A percentile compares a stretch with the other conserved stretches of the same genome.
These are phyloP conservation scores for Xanthia togata DNA, from an alignment of 2,888 invertebrate species.

Conservation along the genomic window DNA sequence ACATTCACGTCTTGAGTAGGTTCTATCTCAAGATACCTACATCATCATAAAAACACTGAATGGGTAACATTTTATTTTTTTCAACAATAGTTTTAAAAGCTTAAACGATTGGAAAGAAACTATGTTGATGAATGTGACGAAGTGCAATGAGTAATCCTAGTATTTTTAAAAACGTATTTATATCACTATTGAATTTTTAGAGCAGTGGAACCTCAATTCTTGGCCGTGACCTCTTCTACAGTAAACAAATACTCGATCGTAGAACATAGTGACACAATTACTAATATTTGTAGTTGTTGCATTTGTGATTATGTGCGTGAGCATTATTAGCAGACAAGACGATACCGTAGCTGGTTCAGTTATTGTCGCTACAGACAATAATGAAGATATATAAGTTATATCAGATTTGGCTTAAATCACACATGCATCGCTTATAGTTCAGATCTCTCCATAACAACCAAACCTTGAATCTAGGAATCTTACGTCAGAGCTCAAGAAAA, in stretches of 20 bases:
- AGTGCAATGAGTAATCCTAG: not conserved
- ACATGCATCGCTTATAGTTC: not conserved
- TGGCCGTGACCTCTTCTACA: not conserved
- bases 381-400: not conserved
- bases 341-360: not conserved
- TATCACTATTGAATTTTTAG: not conserved
- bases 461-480: conserved; percentile 46
- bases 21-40: not conserved
- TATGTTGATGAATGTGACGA: not conserved
- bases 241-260: not conserved
- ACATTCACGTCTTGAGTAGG: not conserved
- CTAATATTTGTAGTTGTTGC: conserved; percentile 1
- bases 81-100: not conserved
- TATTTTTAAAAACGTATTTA: not conserved
- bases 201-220: too few relatives aligned
- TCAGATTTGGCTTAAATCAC: not conserved
- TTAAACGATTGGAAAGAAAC: not conserved
- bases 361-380: not conserved
- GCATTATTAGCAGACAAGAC: not conserved
- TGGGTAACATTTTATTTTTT: not conserved
- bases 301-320: not conserved
- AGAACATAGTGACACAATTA: conserved; percentile 5
- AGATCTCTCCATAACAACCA: not conserved
- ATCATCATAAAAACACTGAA: not conserved
- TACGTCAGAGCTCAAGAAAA: conserved; percentile 55